A percentile compares a stretch with the other conserved stretches of the same genome.
phyloP scores from a whole-genome alignment of 2,113 vertebrate genomes.

The Eurystomus gularis region DNA sequence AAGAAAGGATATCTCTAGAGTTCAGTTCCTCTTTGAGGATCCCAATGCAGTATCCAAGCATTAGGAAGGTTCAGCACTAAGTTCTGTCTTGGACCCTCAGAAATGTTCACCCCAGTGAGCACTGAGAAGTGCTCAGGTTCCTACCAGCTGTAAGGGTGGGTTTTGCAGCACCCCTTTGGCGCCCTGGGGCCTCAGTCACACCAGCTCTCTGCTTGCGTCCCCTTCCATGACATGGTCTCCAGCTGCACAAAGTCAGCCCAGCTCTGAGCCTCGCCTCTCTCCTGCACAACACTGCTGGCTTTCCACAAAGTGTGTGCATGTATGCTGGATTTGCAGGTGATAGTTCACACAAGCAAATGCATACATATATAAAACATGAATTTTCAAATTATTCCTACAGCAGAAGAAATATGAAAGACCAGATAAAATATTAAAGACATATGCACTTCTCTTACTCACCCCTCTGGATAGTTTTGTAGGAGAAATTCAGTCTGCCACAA shows the following conservation, averaged over 20 bases:
- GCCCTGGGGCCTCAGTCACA: neutral
- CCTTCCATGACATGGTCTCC: neutral
- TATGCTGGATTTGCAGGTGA: neutral
- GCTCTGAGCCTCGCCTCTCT: neutral
- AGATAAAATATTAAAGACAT: neutral
- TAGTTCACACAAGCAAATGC: neutral
- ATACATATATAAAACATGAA: neutral
- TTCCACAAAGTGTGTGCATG: accelerated
- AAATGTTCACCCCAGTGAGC: neutral
- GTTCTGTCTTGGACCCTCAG: neutral
- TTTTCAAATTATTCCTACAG: neutral
- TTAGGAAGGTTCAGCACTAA: neutral
- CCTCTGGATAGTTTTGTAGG: neutral
- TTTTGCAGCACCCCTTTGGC: neutral
- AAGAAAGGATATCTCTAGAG: neutral
- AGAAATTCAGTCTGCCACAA: neutral
- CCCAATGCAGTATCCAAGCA: neutral
- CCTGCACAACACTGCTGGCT: neutral
- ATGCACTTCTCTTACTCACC: neutral
- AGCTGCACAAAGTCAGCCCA: neutral
- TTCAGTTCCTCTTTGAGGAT: neutral
- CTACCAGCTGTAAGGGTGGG: neutral
- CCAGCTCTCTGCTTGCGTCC: neutral
- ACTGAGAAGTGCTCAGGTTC: neutral
- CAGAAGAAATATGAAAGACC: neutral